phyloP scores from a whole-genome alignment of 2,113 vertebrate species.

The Vidua macroura region DNA sequence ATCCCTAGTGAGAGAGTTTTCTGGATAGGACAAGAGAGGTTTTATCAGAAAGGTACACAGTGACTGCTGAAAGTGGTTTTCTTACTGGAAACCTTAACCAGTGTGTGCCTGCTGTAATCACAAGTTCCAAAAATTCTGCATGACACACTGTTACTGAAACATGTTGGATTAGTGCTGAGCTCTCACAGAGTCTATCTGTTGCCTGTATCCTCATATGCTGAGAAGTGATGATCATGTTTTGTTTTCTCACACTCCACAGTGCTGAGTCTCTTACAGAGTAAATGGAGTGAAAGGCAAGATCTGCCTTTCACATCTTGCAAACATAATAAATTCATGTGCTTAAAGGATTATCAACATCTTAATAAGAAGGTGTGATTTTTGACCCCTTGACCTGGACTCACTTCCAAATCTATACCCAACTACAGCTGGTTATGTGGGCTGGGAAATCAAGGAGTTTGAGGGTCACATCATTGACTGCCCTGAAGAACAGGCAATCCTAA shows the following conservation, averaged over 20 bases:
- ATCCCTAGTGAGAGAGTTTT: background rate
- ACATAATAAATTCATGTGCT: background rate
- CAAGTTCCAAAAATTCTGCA: background rate
- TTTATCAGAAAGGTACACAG: background rate
- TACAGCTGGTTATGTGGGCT: background rate
- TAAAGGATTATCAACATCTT: background rate
- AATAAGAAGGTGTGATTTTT: background rate
- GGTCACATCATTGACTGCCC: background rate
- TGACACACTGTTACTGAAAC: background rate
- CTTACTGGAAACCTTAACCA: background rate
- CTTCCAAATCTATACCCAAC: background rate
- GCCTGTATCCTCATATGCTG: background rate
- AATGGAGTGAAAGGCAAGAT: background rate
- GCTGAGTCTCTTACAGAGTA: background rate
- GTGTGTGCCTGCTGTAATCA: background rate
- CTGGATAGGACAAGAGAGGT: background rate
- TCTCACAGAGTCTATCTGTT: constrained; percentile 5
- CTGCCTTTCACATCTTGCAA: background rate
- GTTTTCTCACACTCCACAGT: background rate
- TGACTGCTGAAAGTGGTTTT: background rate
- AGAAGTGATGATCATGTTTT: background rate
- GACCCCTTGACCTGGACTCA: background rate
- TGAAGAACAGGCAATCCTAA: background rate
- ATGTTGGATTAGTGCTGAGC: background rate
- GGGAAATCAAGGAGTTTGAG: background rate